Conservation (phyloP, 1,140 invertebrate species). For the Drosophila malerkotliana region DNA sequence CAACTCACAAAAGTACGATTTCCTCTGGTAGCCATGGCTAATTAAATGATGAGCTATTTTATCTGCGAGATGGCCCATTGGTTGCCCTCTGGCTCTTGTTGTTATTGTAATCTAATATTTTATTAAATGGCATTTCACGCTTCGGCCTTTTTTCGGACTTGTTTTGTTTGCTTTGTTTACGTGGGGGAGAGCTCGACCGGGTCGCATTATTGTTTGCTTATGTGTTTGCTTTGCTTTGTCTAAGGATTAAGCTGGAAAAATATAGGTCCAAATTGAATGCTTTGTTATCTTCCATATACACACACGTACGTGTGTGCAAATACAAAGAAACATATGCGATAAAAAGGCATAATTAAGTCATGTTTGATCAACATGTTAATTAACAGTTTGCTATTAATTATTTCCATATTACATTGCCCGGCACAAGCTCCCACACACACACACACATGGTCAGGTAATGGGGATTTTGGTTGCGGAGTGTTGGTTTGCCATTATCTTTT, state of each 20-base stretch:
- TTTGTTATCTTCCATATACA: conserved; percentile 29
- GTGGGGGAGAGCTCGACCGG: conserved; percentile 5
- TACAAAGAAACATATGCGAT: conserved; percentile 48
- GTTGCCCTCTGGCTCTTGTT: conserved; percentile 20
- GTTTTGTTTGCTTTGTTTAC: conserved; percentile 18
- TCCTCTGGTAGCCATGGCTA: conserved; percentile 32
- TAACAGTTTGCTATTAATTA: conserved; percentile 79
- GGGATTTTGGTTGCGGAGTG: conserved; percentile 7
- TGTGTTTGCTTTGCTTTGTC: conserved; percentile 68
- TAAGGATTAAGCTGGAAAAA: conserved; percentile 72
- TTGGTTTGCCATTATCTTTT: conserved; percentile 50
- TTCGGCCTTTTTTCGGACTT: conserved; percentile 34
- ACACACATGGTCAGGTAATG: conserved; percentile 2
- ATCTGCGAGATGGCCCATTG: conserved; percentile 71
- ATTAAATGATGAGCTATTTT: conserved; percentile 67
- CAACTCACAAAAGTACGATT: conserved; percentile 19
- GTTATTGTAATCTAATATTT: conserved; percentile 74
- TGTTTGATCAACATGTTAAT: conserved; percentile 82
- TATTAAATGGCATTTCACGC: conserved; percentile 76
- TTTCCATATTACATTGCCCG: conserved; percentile 66
- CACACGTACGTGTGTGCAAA: no score
- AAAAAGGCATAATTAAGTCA: conserved; percentile 77
- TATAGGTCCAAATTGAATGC: conserved; percentile 64
- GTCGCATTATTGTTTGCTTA: conserved; percentile 55
- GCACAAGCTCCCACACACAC: not conserved